These are phyloP conservation scores for Pterocles gutturalis DNA, from an alignment of 2,113 vertebrate species.

Conservation along the genomic window DNA sequence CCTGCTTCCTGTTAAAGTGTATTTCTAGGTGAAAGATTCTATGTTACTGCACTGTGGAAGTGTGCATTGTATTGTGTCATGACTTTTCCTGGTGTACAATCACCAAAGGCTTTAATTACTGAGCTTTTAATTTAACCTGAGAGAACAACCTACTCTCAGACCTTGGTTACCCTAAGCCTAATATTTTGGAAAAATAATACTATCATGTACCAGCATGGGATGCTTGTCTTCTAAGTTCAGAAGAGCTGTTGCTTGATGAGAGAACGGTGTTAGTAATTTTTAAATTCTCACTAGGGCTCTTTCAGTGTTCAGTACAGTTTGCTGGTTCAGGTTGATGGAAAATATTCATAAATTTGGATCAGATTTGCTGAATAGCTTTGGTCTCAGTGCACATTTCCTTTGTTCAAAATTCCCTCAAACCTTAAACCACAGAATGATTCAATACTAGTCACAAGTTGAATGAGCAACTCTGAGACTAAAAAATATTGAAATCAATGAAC, in stretches of 20 bases:
- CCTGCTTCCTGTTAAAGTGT: conserved; percentile 31
- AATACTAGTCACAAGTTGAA: background rate
- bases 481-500: background rate
- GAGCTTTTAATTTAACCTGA: background rate
- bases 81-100: conserved; percentile 9
- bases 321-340: background rate
- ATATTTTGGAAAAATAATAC: background rate
- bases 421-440: background rate
- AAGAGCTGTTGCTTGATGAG: background rate
- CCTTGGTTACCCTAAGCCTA: background rate
- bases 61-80: background rate
- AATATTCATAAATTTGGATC: background rate
- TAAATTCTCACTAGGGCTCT: background rate
- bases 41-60: conserved; percentile 10
- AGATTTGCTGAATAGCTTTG: background rate
- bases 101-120: background rate
- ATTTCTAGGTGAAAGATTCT: conserved; percentile 33
- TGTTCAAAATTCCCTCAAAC: background rate
- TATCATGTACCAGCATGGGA: background rate
- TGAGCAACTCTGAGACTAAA: background rate
- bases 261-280: background rate
- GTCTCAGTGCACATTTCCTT: background rate
- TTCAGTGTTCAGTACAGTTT: background rate
- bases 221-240: background rate
- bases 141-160: background rate